Evolutionary conservation across 2,113 vertebrate species (phyloP).

Genomic region (Esox niger): DNA sequence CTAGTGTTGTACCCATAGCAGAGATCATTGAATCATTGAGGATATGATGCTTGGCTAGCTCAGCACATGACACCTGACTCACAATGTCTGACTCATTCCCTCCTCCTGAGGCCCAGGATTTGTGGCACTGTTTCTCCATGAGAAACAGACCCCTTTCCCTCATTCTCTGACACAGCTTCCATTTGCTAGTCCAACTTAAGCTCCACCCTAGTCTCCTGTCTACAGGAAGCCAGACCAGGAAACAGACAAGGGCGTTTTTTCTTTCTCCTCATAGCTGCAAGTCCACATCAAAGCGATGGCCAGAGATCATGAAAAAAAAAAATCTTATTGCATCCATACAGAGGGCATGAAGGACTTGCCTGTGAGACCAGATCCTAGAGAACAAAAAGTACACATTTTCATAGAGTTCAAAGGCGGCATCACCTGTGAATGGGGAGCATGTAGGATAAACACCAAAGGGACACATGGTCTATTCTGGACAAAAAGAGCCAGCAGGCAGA

Average conservation of each 20-base stretch:
- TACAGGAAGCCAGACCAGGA: slow-evolving; percentile 39
- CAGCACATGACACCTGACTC: slow-evolving; percentile 59
- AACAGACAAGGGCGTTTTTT: slow-evolving; percentile 9
- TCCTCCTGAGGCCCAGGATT: slow-evolving; percentile 50
- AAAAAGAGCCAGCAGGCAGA: slow-evolving; percentile 57
- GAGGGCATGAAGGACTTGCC: not conserved
- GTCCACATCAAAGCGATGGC: not conserved
- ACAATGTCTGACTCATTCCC: slow-evolving; percentile 48
- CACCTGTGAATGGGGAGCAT: slow-evolving; percentile 39
- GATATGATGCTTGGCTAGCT: slow-evolving; percentile 29
- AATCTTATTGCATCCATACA: not conserved
- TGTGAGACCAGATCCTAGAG: not conserved
- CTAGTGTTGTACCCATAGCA: not conserved
- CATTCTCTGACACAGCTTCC: slow-evolving; percentile 21
- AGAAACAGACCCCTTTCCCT: not conserved
- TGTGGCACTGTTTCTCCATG: slow-evolving; percentile 34
- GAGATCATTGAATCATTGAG: not conserved
- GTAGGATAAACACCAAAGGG: slow-evolving; percentile 25
- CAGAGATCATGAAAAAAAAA: not conserved
- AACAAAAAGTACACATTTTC: too few relatives aligned
- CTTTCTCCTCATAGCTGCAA: not conserved
- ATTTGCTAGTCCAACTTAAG: not conserved
- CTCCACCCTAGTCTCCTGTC: not conserved
- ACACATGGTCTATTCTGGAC: slow-evolving; percentile 36
- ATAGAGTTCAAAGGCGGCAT: too few relatives aligned